Evolutionary conservation across 2,797 vertebrate species (phyloP).

Genomic region (Enteromius thamalakanensis): DNA sequence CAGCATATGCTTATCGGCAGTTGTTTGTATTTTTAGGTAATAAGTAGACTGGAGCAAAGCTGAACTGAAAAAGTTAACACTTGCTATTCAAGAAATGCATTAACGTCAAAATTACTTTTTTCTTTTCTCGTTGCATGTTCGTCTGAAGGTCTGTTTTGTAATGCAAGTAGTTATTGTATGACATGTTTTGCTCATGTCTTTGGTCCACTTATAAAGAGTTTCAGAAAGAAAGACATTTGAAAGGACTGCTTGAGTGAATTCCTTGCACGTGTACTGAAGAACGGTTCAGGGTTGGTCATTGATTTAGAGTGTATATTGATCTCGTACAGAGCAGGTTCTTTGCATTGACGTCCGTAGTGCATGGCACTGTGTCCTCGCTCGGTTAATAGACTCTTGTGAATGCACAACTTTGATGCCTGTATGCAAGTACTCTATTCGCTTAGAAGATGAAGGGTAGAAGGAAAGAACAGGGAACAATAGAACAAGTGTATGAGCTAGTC

Average conservation of each 20-base stretch:
- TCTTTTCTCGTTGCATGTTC: slow-evolving; percentile 41
- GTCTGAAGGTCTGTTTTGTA: slow-evolving; percentile 61
- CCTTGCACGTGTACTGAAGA: background rate
- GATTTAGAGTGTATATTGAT: slow-evolving; percentile 37
- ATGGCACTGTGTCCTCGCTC: slow-evolving; percentile 17
- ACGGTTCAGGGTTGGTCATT: slow-evolving; percentile 52
- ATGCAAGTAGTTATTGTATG: slow-evolving; percentile 35
- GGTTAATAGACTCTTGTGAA: slow-evolving; percentile 31
- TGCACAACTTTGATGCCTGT: slow-evolving; percentile 11
- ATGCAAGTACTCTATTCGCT: slow-evolving; percentile 4
- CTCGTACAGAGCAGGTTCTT: background rate
- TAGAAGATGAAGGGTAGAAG: slow-evolving; percentile 27
- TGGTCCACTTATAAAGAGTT: slow-evolving; percentile 36
- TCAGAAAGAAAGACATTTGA: slow-evolving; percentile 14
- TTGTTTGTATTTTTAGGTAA: slow-evolving; percentile 52
- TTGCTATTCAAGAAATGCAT: slow-evolving; percentile 11
- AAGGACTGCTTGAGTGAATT: slow-evolving; percentile 39
- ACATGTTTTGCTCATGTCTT: slow-evolving; percentile 38
- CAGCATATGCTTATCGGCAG: slow-evolving; percentile 31
- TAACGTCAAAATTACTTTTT: slow-evolving; percentile 23
- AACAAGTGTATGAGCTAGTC: slow-evolving; percentile 18
- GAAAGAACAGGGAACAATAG: slow-evolving; percentile 28
- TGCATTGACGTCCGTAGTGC: background rate
- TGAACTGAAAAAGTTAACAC: slow-evolving; percentile 15
- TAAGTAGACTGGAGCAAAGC: slow-evolving; percentile 35